These are phyloP conservation scores for Thunnus albacares DNA, from an alignment of 2,797 vertebrate genomes.

Conservation along the genomic window DNA sequence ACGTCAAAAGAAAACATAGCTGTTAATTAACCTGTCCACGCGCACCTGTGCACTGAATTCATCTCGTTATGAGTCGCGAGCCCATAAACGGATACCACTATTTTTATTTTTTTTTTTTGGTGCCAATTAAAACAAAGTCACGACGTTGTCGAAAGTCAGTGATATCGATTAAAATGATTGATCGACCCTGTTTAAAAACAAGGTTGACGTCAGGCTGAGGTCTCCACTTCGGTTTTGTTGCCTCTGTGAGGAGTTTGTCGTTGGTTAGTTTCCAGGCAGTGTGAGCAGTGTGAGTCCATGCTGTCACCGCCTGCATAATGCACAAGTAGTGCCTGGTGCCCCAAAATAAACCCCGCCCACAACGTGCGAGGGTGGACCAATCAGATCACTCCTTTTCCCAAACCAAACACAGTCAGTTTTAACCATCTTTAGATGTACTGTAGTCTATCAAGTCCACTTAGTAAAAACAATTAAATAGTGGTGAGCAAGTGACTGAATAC, in stretches of 20 bases:
- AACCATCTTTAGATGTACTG: conserved; percentile 2
- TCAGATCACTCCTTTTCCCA: conserved; percentile 30
- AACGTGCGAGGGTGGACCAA: conserved; percentile 58
- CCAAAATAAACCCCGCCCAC: conserved; percentile 60
- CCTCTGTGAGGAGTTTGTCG: background rate
- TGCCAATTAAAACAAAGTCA: conserved; percentile 20
- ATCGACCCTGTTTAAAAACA: background rate
- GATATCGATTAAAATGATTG: background rate
- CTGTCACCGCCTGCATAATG: conserved; percentile 35
- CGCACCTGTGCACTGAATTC: conserved; percentile 65
- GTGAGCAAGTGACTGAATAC: no score
- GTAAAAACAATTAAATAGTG: no score
- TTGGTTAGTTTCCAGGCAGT: background rate
- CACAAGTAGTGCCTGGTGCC: background rate
- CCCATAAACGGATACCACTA: background rate
- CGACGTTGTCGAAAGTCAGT: conserved; percentile 19
- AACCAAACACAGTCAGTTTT: conserved; percentile 13
- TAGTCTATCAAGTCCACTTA: no score
- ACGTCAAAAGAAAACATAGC: conserved; percentile 1
- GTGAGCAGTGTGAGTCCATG: conserved; percentile 19
- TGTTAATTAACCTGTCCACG: conserved; percentile 43
- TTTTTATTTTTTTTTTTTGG: background rate
- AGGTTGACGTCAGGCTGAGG: background rate
- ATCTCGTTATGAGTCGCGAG: conserved; percentile 9
- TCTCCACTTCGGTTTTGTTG: conserved; percentile 2